These are phyloP conservation scores for Meriones psammophilus DNA, from an alignment of 2,797 vertebrate species.

Conservation along the genomic window DNA sequence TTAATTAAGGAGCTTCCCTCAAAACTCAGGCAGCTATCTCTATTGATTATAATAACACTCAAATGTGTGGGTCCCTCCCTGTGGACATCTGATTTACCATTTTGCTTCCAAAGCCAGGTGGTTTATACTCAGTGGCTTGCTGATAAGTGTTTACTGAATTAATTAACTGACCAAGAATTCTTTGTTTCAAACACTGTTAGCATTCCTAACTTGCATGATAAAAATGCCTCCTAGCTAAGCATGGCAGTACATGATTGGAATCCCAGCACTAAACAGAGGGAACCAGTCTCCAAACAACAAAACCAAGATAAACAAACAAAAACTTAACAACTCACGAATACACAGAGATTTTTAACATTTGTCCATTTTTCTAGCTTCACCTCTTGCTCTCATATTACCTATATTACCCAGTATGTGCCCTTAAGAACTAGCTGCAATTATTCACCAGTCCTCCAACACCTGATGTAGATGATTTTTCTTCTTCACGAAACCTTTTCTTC, in stretches of 20 bases:
- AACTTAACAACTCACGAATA: background rate
- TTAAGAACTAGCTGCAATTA: background rate
- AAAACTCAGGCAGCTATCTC: background rate
- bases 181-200: constrained; percentile 53
- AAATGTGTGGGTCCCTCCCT: background rate
- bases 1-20: background rate
- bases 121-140: background rate
- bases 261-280: background rate
- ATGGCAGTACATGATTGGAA: background rate
- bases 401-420: background rate
- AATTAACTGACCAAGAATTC: background rate
- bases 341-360: background rate
- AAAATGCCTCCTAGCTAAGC: background rate
- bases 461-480: background rate
- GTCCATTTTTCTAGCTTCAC: background rate
- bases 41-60: background rate
- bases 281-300: background rate
- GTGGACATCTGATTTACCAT: background rate
- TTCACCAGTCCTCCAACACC: background rate
- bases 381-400: background rate
- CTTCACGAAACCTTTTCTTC: background rate
- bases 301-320: background rate
- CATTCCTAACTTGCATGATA: background rate
- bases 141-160: constrained; percentile 16
- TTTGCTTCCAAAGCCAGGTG: background rate